Conservation (phyloP, 2,888 invertebrate genomes). For the Oligia fasciuncula region DNA sequence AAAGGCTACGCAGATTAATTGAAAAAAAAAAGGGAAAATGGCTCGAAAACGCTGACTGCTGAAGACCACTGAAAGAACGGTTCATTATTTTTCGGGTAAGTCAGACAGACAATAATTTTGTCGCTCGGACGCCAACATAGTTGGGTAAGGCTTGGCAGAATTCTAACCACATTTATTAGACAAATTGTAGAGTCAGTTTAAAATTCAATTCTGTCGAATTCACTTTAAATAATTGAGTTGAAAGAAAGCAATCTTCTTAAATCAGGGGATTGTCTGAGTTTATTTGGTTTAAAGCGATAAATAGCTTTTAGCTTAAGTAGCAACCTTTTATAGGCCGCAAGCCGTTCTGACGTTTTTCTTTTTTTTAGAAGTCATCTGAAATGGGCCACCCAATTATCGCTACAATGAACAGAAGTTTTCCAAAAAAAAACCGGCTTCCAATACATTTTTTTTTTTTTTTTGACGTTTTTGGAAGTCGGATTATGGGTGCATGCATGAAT, state of each 20-base stretch:
- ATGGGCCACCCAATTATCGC: background rate
- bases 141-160: background rate
- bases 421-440: background rate
- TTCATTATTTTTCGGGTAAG: background rate
- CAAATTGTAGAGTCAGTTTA: slow-evolving; percentile 21
- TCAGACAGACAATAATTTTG: background rate
- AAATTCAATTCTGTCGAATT: slow-evolving; percentile 45
- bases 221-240: slow-evolving; percentile 55
- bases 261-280: slow-evolving; percentile 52
- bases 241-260: slow-evolving; percentile 54
- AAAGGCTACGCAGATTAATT: background rate
- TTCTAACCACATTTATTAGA: slow-evolving; percentile 12
- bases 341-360: background rate
- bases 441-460: no score
- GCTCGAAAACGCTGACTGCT: background rate
- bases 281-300: slow-evolving; percentile 53
- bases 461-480: background rate
- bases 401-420: background rate
- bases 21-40: background rate
- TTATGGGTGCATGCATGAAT: background rate
- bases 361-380: background rate
- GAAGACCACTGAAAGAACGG: background rate
- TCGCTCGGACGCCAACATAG: background rate
- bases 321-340: background rate
- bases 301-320: slow-evolving; percentile 54